Percentiles rank a stretch among this genome's conserved stretches.
phyloP scores from a whole-genome alignment of 2,113 vertebrate species.

The Ctenomys sociabilis region DNA sequence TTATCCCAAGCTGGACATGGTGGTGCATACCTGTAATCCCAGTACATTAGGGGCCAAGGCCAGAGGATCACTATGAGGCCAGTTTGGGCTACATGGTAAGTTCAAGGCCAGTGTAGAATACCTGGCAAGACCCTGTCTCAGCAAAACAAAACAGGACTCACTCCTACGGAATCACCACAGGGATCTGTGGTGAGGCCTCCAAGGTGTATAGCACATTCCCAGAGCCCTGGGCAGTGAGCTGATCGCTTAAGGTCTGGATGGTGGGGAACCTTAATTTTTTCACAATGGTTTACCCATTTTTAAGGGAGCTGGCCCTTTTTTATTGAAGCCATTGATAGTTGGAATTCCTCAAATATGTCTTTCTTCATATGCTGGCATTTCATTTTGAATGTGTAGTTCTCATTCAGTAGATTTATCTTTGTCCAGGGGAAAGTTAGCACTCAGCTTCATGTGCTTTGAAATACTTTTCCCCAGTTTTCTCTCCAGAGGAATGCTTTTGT shows the following conservation, averaged over 20 bases:
- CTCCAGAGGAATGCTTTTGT: neutral
- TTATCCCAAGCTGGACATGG: neutral
- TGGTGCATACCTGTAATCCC: neutral
- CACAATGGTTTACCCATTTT: conserved; percentile 1
- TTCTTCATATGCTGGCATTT: conserved; percentile 1
- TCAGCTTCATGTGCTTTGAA: neutral
- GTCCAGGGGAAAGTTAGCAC: neutral
- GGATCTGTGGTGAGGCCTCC: neutral
- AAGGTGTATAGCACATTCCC: neutral
- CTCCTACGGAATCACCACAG: neutral
- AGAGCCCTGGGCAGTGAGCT: neutral
- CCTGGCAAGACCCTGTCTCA: neutral
- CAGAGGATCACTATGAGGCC: neutral
- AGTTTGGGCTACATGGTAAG: neutral
- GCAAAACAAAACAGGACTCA: neutral
- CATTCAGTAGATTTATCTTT: neutral
- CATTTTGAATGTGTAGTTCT: neutral
- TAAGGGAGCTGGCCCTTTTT: neutral
- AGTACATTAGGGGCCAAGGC: neutral
- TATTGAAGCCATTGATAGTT: neutral
- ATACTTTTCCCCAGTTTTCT: neutral
- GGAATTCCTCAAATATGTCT: neutral
- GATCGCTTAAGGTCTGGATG: neutral
- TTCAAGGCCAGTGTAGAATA: neutral
- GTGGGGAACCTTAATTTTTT: neutral